Evolutionary conservation across 1,140 invertebrate species (phyloP), one percentile per base, ranked within the genome.

Genomic region (Colletes latitarsis): DNA sequence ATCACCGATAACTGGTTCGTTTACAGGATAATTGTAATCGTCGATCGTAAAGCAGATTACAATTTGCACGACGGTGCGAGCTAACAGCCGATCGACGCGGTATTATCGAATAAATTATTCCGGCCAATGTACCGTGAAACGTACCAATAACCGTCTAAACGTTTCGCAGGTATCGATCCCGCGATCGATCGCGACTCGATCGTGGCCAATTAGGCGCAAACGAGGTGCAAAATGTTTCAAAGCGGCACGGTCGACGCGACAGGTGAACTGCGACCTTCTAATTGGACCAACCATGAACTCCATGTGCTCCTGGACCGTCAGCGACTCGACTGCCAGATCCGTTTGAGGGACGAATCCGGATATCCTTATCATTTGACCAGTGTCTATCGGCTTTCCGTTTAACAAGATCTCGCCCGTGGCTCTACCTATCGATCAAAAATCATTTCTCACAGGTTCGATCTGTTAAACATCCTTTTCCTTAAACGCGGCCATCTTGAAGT

Each of bases 321-420:
- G 93, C 9, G 95, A 94, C 81, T 96, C 95, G 46, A 96, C 93
- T 69, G 95, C 94, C 83, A 97, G 91, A 89, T 97, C 96, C 73
- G 95, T 93, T 90, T 97, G 96, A 4, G 96, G 96, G 60, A 96
- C 94, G 90, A 96, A 97, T 73, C 95, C 96, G 19, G 96, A 96
- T 82, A 96, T 95, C 88, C 94, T 94, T 68, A 95, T 93, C 92
- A 97, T 95, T 9, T 95, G 92, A 82, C 95, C 91, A 77, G 94
- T 93, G 39, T 94, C 93, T 43, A 96, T 94, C 49, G 93, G 82
- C 71, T 94, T 89, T n/a, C 96, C 96, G 88, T 97, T 96, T 49
- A 97, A 91, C 90, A 95, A 94, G 78, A 97, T 92, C 82, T 95
- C 94, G 57, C 96, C 96, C 58, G 93, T 93, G 86, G 95, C 91